These are phyloP conservation scores for Euproctis similis DNA, from an alignment of 2,888 invertebrate genomes.

Conservation along the genomic window DNA sequence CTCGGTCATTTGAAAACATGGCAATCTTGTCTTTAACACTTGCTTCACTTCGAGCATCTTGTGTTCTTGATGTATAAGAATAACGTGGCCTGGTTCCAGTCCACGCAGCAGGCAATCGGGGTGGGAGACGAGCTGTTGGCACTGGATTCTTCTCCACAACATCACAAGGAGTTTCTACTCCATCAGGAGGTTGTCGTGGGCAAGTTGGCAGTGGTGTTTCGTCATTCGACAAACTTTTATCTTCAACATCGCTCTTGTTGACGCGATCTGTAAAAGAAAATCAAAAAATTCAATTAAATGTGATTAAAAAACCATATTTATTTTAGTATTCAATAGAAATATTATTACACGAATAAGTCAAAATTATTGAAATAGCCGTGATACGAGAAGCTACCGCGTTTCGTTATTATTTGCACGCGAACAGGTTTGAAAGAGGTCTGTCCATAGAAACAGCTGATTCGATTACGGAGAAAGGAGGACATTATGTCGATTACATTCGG, in stretches of 20 bases:
- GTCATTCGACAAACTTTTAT: constrained; percentile 67
- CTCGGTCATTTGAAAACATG: constrained; percentile 82
- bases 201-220: constrained; percentile 73
- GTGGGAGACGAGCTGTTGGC: constrained; percentile 52
- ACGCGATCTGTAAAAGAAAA: constrained; percentile 56
- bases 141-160: constrained; percentile 76
- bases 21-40: constrained; percentile 91
- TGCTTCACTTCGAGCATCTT: constrained; percentile 86
- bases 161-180: constrained; percentile 86
- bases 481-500: no score
- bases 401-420: constrained; percentile 38
- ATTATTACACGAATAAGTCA: constrained; percentile 2
- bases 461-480: constrained; percentile 6
- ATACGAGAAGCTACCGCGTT: constrained; percentile 7
- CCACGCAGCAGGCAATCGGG: constrained; percentile 46
- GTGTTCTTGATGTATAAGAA: constrained; percentile 75
- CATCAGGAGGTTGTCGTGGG: constrained; percentile 87
- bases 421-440: constrained; percentile 31
- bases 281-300: background rate
- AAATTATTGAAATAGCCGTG: constrained; percentile 9
- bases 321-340: background rate
- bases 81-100: constrained; percentile 46
- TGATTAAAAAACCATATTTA: no score
- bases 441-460: constrained; percentile 31
- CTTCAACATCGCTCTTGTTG: constrained; percentile 64